A percentile compares a stretch with the other conserved stretches of the same genome.
Conservation (phyloP, 2,113 vertebrate species). For the Ceyx melanurus region DNA sequence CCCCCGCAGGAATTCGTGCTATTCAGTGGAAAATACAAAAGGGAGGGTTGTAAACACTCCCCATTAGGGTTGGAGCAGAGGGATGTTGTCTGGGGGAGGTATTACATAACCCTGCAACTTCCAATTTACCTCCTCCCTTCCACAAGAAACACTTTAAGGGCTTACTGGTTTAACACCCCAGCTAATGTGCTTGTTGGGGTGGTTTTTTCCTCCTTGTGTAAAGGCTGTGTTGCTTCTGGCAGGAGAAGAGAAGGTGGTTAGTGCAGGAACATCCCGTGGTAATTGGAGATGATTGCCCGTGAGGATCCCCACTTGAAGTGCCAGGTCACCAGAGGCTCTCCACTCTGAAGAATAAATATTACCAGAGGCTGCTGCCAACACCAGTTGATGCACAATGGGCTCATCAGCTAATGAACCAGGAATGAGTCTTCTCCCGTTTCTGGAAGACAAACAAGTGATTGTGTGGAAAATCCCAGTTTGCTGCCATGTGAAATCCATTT, state of each 20-base stretch:
- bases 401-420: constrained; percentile 13
- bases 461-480: neutral
- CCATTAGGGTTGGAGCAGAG: constrained; percentile 34
- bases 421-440: neutral
- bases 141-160: neutral
- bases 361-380: neutral
- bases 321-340: neutral
- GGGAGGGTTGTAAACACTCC: constrained; percentile 31
- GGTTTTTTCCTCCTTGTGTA: neutral
- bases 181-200: neutral
- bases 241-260: neutral
- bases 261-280: rapidly evolving
- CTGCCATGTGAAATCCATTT: neutral
- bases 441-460: neutral
- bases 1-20: constrained; percentile 42
- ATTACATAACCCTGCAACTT: neutral
- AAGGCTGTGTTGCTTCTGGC: neutral
- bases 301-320: neutral
- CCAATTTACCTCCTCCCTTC: neutral
- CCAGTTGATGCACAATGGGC: neutral
- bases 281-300: neutral
- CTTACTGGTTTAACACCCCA: neutral
- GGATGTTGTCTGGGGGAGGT: neutral
- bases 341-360: neutral
- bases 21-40: constrained; percentile 44